A percentile compares a stretch with the other conserved stretches of the same genome.
phyloP scores from a whole-genome alignment of 2,113 vertebrate species.

The Rhinolophus ferrumequinum region DNA sequence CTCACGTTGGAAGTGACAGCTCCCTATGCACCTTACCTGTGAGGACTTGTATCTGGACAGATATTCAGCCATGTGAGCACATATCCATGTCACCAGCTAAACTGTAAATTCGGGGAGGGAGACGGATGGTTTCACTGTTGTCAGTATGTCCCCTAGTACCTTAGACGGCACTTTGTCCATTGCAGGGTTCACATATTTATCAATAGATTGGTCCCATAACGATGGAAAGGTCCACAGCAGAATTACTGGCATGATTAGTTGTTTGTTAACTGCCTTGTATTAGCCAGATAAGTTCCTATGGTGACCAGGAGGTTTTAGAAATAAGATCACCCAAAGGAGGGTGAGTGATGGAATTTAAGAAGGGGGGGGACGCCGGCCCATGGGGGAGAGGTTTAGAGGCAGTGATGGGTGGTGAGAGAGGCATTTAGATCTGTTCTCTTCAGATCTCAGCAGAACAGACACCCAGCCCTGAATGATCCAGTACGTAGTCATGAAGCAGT shows the following conservation, averaged over 20 bases:
- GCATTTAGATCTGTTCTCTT: background rate
- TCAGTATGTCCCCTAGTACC: background rate
- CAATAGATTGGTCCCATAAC: background rate
- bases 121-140: background rate
- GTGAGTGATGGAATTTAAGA: background rate
- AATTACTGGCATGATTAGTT: background rate
- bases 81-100: background rate
- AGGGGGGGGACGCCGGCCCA: too few species aligned
- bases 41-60: background rate
- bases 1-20: background rate
- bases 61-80: background rate
- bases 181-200: background rate
- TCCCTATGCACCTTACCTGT: background rate
- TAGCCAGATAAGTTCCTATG: too few species aligned
- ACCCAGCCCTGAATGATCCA: background rate
- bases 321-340: background rate
- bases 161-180: background rate
- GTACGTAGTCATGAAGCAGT: background rate
- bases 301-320: background rate
- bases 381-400: background rate
- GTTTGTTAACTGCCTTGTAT: background rate
- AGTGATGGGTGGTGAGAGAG: background rate
- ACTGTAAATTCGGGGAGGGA: background rate
- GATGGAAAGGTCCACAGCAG: background rate
- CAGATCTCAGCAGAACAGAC: background rate